phyloP scores from a whole-genome alignment of 2,113 vertebrate genomes.

The Cygnus atratus region DNA sequence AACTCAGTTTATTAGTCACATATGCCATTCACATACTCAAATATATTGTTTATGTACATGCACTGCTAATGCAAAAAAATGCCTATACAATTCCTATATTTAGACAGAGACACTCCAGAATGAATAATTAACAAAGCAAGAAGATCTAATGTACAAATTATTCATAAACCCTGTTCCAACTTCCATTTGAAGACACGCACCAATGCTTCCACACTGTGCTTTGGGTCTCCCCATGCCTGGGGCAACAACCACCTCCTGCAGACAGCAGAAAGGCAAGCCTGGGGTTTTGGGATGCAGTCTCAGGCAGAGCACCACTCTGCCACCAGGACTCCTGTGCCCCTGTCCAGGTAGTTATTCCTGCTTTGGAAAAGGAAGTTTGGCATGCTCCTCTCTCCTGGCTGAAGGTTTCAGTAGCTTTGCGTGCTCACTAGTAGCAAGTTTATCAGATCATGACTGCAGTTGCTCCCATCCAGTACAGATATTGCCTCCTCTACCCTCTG shows the following conservation, averaged over 20 bases:
- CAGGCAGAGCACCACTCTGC: background rate
- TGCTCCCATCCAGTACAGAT: background rate
- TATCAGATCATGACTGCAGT: background rate
- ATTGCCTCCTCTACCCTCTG: background rate
- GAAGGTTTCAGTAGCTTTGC: background rate
- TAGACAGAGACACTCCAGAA: background rate
- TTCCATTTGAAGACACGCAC: background rate
- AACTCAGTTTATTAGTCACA: background rate
- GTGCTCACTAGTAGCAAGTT: background rate
- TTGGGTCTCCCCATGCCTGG: rapidly evolving
- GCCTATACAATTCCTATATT: background rate
- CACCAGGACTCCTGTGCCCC: background rate
- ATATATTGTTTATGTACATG: background rate
- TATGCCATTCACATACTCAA: background rate
- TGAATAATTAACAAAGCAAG: background rate
- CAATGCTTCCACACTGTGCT: background rate
- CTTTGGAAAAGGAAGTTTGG: rapidly evolving
- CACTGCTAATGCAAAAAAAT: background rate
- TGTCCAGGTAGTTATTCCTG: background rate
- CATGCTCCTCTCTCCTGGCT: background rate
- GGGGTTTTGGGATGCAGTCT: no score
- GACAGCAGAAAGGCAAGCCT: background rate
- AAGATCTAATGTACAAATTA: background rate
- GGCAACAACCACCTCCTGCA: background rate
- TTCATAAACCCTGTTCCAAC: background rate